phyloP scores from a whole-genome alignment of 2,797 vertebrate species.

The Menidia menidia region DNA sequence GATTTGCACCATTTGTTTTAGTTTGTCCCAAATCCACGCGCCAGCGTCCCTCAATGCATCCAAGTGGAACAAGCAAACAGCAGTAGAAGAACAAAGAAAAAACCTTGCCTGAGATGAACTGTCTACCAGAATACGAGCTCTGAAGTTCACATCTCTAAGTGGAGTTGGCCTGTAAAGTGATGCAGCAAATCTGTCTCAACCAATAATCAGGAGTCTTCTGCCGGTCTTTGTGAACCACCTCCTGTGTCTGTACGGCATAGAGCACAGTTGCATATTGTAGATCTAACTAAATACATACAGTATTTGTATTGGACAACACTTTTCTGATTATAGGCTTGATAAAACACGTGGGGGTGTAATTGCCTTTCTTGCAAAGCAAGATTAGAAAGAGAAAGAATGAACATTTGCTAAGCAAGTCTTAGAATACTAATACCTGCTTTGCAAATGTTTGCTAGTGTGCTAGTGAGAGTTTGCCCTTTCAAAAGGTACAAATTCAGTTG shows the following conservation, averaged over 20 bases:
- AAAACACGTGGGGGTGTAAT: neutral
- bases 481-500: too few relatives aligned
- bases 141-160: slow-evolving; percentile 29
- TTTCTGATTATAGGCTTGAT: neutral
- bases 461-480: too few relatives aligned
- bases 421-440: too few relatives aligned
- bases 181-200: too few relatives aligned
- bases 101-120: slow-evolving; percentile 34
- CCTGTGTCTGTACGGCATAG: neutral
- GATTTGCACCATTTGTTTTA: slow-evolving; percentile 45
- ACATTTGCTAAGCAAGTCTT: too few relatives aligned
- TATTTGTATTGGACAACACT: neutral
- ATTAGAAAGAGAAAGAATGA: too few relatives aligned
- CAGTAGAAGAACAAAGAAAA: neutral
- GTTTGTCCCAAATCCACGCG: slow-evolving; percentile 26
- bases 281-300: neutral
- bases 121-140: slow-evolving; percentile 27
- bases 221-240: too few relatives aligned
- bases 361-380: neutral
- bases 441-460: too few relatives aligned
- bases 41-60: slow-evolving; percentile 52
- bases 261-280: neutral
- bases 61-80: slow-evolving; percentile 22
- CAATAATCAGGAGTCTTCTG: too few relatives aligned
- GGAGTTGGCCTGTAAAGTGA: neutral